Base-by-base conservation (phyloP, 1,140 invertebrate genomes). In the Argopecten irradians region DNA sequence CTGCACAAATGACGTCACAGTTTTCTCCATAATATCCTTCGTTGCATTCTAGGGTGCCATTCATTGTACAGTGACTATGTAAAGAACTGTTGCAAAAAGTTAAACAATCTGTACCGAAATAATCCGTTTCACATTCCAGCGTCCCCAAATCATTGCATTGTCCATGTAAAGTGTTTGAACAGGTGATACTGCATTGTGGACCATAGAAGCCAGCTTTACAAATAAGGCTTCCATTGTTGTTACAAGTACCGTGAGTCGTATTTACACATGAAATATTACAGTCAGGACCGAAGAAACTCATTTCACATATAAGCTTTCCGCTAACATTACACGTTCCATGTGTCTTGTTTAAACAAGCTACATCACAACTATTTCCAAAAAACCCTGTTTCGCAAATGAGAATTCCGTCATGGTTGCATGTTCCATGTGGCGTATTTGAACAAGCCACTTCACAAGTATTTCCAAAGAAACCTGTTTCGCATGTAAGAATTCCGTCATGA, bases 31-130 rank as follows among this genome's bases (percentile, higher is more conserved):
- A 87, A 43, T 83, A 83, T 28, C 82, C 39, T 13, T 34, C n/a
- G 28, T n/a, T 86, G 28, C 85, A 86, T 34, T 34, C 85, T 11
- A 86, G 41, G 33, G 22, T 86, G 22, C 85, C 85, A 55, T 34
- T 35, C 32, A 34, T 34, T 13, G 14, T 86, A 86, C 85, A 36
- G 28, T 46, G 14, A 19, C 43, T 46, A 19, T 46, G 13, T 2
- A 19, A 5, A 19, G 19, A 16, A n/a, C 32, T 8, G 28, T 82
- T 28, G 39, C 86, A 87, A n/a, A 36, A 35, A 0, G 71, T 87
- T 33, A 33, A 82, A 83, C 86, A 87, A 28, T 87, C 39, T 32
- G 55, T 9, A 28, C 86, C 86, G 35, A 83, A 87, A 83, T 28
- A 55, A 33, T 34, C 71, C 5, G 34, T 34, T 46, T 71, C 34